These are phyloP conservation scores for Epizoanthus rinbou DNA, from an alignment of 92 coral and sea anemone species.

Conservation along the genomic window DNA sequence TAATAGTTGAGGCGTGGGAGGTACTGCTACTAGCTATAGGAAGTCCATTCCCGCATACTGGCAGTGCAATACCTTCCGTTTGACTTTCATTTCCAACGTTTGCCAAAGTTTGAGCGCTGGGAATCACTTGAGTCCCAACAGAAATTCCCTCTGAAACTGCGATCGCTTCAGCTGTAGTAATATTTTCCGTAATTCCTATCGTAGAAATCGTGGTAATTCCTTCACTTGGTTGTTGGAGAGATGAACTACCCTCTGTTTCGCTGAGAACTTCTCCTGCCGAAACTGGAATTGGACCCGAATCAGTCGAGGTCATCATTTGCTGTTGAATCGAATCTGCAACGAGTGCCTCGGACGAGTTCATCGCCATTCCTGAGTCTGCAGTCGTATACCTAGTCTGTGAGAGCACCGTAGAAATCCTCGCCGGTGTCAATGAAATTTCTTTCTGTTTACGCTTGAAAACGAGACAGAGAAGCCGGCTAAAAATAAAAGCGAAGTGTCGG, in stretches of 20 bases:
- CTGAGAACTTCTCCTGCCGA: slow-evolving; percentile 61
- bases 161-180: slow-evolving; percentile 61
- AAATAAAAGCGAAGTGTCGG: slow-evolving; percentile 66
- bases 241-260: slow-evolving; percentile 46
- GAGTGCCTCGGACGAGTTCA: slow-evolving; percentile 64
- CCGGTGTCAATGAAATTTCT: slow-evolving; percentile 48
- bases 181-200: slow-evolving; percentile 61
- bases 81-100: slow-evolving; percentile 23
- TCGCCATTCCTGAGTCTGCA: slow-evolving; percentile 57
- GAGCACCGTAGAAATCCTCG: background rate
- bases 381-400: slow-evolving; percentile 22
- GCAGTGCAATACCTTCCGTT: background rate
- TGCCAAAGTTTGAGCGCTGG: slow-evolving; percentile 42
- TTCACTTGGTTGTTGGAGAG: slow-evolving; percentile 58
- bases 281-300: slow-evolving; percentile 53
- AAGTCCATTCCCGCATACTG: background rate
- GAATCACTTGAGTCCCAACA: slow-evolving; percentile 63
- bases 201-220: slow-evolving; percentile 60
- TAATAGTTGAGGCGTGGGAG: slow-evolving; percentile 32
- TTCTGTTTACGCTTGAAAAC: slow-evolving; percentile 93
- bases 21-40: background rate
- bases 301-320: slow-evolving; percentile 66
- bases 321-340: slow-evolving; percentile 63
- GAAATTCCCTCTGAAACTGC: slow-evolving; percentile 72
- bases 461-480: slow-evolving; percentile 86